Evolutionary conservation across 2,888 invertebrate genomes (phyloP), one percentile per base, ranked within the genome.

Genomic region (Cheilosia variabilis): DNA sequence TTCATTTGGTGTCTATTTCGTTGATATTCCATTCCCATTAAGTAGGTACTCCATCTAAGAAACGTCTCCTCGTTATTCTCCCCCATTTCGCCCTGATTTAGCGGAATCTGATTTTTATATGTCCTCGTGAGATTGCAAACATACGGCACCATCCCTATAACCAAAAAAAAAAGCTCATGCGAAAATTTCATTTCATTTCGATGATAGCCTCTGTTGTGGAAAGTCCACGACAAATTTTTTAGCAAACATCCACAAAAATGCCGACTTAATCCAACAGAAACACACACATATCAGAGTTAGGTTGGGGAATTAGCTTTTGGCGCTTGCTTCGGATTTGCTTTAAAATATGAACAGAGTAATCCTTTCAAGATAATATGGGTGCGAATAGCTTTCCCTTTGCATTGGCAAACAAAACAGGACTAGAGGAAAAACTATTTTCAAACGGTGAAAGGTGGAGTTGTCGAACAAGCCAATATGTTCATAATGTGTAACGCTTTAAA

Each of bases 161-260:
- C 4, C 5, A 31, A 31, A 31, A 31, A 31, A 31, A 6, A 31
- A 15, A 1, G 1, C 6, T n/a, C 24, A 22, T 31, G 19, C 4
- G n/a, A 52, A 63, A 24, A 65, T 63, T 63, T 47, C 47, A 63
- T 63, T 47, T 63, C 17, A 47, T 62, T 45, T 47, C 45, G 45
- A 19, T 47, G 27, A 47, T 47, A 17, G 62, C 45, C 45, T 43
- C 24, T 27, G n/a, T 45, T 60, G 43, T 60, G 60, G 43, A 7
- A 24, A 45, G 7, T 31, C 13, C 10, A 47, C 27, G 13, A 19
- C 45, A 45, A 19, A 31, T 47, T 31, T 10, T 27, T 45, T 31
- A 47, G 31, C 17, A 62, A 47, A 31, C 27, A 62, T 31, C 31
- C 27, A 41, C 17, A 15, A 53, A 15, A 53, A 53, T 6, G n/a